Evolutionary conservation across 2,113 vertebrate species (phyloP), one percentile per base, ranked within the genome.

Genomic region (Hippocampus guttulatus): DNA sequence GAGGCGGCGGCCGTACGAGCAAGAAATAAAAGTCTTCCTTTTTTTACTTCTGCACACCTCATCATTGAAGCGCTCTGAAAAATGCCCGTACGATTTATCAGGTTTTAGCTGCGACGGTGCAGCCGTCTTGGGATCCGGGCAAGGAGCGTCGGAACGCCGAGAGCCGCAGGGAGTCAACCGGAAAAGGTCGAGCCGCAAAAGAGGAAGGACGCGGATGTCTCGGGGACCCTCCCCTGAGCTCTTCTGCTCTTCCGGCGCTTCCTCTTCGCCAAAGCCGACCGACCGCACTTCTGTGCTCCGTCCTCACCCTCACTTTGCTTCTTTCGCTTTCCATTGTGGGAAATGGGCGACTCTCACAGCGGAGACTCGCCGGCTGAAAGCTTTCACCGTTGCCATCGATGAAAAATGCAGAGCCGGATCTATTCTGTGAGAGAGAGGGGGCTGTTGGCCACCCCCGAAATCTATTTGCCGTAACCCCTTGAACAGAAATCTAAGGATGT

Each of bases 121-220:
- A 38, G 58, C 27, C 38, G 58, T 2, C 6, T 61, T 61, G 1
- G 30, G 58, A 61, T 61, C 33, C 4, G 27, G 30, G 15, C 27
- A 20, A 33, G 18, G 16, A 38, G 30, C 20, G 5, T 61, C 58
- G 8, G 27, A 61, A 61, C 12, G 27, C n/a, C 14, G 20, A 33
- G 27, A 62, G 60, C 60, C 30, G 12, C 18, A 20, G 60, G 60
- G 60, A 62, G 60, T 33, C 38, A 38, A 62, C 60, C 8, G 30
- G 60, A 62, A 62, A 33, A 8, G 60, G 3, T 33, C 5, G 1
- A 33, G 12, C 30, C 60, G 2, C 60, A n/a, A 23, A 15, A 64
- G n/a, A 40, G 67, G 63, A 55, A 70, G 68, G 74, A 85, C 83
- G 72, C 54, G 73, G 63, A 80, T 75, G 77, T 74, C 47, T 70